Evolutionary conservation across 2,888 invertebrate genomes (phyloP).

Genomic region (Drosophila mimetica): DNA sequence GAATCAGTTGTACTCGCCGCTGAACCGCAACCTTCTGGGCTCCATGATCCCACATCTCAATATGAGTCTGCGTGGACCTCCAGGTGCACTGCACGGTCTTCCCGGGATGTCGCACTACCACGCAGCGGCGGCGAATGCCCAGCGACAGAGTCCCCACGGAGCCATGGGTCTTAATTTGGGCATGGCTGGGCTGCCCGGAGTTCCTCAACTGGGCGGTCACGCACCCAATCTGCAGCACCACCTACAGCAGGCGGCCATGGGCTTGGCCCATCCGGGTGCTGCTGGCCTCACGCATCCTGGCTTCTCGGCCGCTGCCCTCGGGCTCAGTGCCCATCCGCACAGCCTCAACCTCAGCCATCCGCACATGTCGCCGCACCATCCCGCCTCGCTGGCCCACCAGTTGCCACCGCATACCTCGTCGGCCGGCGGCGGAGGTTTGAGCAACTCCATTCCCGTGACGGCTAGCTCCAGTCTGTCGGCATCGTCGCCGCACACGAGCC

Average conservation of each 20-base stretch:
- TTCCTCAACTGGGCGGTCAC: slow-evolving; percentile 78
- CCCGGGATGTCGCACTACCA: slow-evolving; percentile 84
- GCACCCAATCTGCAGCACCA: slow-evolving; percentile 82
- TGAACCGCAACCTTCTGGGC: slow-evolving; percentile 82
- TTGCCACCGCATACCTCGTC: slow-evolving; percentile 76
- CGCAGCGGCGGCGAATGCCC: slow-evolving; percentile 80
- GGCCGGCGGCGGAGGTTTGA: slow-evolving; percentile 23
- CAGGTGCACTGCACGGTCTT: slow-evolving; percentile 80
- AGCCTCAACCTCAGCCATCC: slow-evolving; percentile 82
- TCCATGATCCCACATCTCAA: slow-evolving; percentile 83
- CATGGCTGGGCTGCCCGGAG: slow-evolving; percentile 76
- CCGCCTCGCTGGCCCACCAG: slow-evolving; percentile 79
- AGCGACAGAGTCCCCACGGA: slow-evolving; percentile 83
- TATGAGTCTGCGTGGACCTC: slow-evolving; percentile 81
- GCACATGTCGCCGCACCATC: slow-evolving; percentile 82
- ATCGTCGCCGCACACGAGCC: slow-evolving; percentile 78
- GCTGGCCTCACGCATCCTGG: slow-evolving; percentile 81
- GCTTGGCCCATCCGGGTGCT: slow-evolving; percentile 75
- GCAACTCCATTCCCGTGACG: slow-evolving; percentile 43
- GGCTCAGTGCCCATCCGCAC: slow-evolving; percentile 81
- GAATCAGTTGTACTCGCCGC: slow-evolving; percentile 81
- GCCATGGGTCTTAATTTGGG: slow-evolving; percentile 83
- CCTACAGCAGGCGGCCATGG: slow-evolving; percentile 81
- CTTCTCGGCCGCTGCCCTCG: slow-evolving; percentile 81
- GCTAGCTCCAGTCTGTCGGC: slow-evolving; percentile 41